A percentile compares a stretch with the other conserved stretches of the same genome.
These are phyloP conservation scores for Cataglyphis cursor DNA, from an alignment of 2,888 invertebrate genomes.

Conservation along the genomic window DNA sequence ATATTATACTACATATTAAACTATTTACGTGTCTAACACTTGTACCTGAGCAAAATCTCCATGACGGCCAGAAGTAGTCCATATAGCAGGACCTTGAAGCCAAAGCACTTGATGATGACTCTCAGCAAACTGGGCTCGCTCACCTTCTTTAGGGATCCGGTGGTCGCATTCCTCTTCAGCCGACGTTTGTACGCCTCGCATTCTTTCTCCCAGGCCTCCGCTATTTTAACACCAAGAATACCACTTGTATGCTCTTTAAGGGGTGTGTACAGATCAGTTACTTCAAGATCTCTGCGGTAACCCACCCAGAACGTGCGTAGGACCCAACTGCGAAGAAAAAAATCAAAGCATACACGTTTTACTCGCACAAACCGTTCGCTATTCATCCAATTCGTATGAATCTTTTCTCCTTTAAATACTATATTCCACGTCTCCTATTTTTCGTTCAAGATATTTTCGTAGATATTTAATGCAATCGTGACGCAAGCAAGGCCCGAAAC, in stretches of 20 bases:
- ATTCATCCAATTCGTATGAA: not conserved
- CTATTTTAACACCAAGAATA: conserved; percentile 89
- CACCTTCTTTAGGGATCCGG: conserved; percentile 44
- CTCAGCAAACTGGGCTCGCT: conserved; percentile 87
- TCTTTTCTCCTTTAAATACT: not conserved
- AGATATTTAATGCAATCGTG: not conserved
- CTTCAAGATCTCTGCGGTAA: conserved; percentile 90
- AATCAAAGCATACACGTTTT: conserved; percentile 39
- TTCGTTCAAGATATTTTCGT: not conserved
- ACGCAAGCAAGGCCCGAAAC: not conserved
- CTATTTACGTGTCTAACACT: not conserved
- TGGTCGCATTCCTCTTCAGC: conserved; percentile 51
- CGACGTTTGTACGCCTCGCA: conserved; percentile 67
- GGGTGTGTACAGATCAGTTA: conserved; percentile 90
- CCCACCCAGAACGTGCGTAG: conserved; percentile 91
- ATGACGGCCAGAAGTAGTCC: conserved; percentile 89
- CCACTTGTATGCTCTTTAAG: conserved; percentile 91
- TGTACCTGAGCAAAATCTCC: conserved; percentile 89
- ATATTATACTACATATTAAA: too few relatives aligned
- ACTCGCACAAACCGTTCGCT: not conserved
- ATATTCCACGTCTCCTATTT: not conserved
- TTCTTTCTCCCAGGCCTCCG: conserved; percentile 89
- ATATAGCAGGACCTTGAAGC: conserved; percentile 89
- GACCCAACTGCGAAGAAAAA: conserved; percentile 89
- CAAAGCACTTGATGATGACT: conserved; percentile 89